A percentile compares a stretch with the other conserved stretches of the same genome.
Conservation (phyloP, 1,140 invertebrate species). For the Platorchestia sp. region DNA sequence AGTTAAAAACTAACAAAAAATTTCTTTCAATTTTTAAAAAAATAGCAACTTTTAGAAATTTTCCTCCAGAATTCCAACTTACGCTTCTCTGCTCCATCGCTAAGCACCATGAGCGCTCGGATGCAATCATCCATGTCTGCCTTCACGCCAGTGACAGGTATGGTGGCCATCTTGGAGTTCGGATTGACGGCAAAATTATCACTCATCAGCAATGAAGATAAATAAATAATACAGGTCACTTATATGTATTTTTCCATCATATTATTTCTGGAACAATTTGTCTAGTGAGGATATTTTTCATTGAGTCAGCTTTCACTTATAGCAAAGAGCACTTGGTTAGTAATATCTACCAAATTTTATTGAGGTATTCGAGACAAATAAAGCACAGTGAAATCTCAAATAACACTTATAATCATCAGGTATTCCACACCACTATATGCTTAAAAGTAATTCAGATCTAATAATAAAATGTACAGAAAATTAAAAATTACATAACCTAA, state of each 20-base stretch:
- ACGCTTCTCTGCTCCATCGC: slow-evolving; percentile 32
- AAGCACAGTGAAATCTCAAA: too few species aligned
- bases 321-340: too few species aligned
- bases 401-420: too few species aligned
- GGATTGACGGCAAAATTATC: not conserved
- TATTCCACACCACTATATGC: too few species aligned
- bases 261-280: too few species aligned
- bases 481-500: too few species aligned
- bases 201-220: not conserved
- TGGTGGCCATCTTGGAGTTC: not conserved
- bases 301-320: too few species aligned
- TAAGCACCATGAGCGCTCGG: slow-evolving; percentile 15
- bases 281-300: too few species aligned
- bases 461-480: too few species aligned
- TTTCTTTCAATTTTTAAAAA: not conserved
- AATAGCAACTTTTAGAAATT: not conserved
- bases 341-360: too few species aligned
- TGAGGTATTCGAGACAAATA: too few species aligned
- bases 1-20: not conserved
- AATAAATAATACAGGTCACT: not conserved
- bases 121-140: slow-evolving; percentile 15
- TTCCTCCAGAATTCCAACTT: not conserved
- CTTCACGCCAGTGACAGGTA: not conserved
- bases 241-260: not conserved
- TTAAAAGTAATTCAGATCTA: too few species aligned